phyloP scores from a whole-genome alignment of 2,113 vertebrate genomes.

The Sprattus sprattus region DNA sequence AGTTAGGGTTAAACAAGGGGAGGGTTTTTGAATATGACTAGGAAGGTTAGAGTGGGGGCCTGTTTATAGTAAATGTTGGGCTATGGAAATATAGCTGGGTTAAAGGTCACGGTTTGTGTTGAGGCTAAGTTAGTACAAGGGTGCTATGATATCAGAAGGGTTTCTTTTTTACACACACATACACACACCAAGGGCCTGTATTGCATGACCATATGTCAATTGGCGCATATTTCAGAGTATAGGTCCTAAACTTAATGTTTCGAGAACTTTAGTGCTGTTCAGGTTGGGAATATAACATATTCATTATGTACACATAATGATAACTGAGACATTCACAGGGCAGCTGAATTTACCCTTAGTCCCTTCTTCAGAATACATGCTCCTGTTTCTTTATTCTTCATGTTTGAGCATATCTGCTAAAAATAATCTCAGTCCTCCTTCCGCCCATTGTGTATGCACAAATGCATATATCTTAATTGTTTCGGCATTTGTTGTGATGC shows the following conservation, averaged over 20 bases:
- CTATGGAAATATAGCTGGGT: too few relatives aligned
- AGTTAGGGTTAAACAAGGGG: not conserved
- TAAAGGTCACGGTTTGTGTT: not conserved
- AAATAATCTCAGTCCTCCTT: not conserved
- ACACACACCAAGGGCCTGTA: not conserved
- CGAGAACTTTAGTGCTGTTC: not conserved
- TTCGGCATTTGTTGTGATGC: conserved; percentile 13
- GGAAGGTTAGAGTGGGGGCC: too few relatives aligned
- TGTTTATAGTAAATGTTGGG: too few relatives aligned
- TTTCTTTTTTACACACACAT: not conserved
- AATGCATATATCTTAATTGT: not conserved
- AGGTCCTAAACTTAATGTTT: not conserved
- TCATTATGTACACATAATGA: not conserved
- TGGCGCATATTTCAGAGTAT: not conserved
- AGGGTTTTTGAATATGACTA: too few relatives aligned
- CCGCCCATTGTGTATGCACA: not conserved
- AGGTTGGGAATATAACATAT: conserved; percentile 1
- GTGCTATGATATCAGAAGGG: not conserved
- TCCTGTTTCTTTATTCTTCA: not conserved
- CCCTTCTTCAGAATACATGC: not conserved
- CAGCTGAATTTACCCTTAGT: not conserved
- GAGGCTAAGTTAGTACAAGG: not conserved
- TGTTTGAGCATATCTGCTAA: conserved; percentile 4
- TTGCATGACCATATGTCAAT: not conserved
- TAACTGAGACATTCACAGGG: not conserved